These are phyloP conservation scores for Xiphophorus hellerii DNA, from an alignment of 2,113 vertebrate species.

Conservation along the genomic window DNA sequence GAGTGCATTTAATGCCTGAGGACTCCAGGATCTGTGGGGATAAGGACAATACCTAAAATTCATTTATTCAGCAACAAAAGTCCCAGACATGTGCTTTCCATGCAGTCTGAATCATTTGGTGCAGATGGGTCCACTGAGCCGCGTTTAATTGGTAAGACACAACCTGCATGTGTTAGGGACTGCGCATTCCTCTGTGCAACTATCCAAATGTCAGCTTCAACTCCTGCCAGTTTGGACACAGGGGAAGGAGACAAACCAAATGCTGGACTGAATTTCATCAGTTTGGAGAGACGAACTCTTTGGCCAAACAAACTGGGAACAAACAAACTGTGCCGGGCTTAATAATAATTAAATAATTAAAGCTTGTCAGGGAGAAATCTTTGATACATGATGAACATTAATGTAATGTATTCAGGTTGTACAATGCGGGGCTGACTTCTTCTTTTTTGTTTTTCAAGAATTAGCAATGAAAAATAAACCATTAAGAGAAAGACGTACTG, in stretches of 20 bases:
- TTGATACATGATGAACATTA: background rate
- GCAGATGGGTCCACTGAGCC: slow-evolving; percentile 60
- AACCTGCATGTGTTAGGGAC: slow-evolving; percentile 44
- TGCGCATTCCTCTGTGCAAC: slow-evolving; percentile 33
- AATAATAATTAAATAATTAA: background rate
- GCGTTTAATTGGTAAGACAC: slow-evolving; percentile 46
- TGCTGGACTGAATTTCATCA: background rate
- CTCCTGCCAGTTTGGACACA: slow-evolving; percentile 27
- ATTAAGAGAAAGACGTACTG: background rate
- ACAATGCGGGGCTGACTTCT: background rate
- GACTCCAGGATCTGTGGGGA: slow-evolving; percentile 45
- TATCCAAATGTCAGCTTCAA: slow-evolving; percentile 50
- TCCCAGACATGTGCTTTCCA: slow-evolving; percentile 39
- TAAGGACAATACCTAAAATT: slow-evolving; percentile 61
- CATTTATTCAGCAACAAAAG: slow-evolving; percentile 45
- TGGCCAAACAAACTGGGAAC: background rate
- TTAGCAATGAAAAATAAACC: background rate
- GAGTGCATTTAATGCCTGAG: slow-evolving; percentile 63
- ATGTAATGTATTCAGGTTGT: too few relatives aligned
- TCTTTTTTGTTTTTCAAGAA: too few relatives aligned
- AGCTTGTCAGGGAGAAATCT: background rate
- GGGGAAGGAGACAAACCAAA: slow-evolving; percentile 14
- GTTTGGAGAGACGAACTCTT: slow-evolving; percentile 2
- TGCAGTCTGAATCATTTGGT: slow-evolving; percentile 46
- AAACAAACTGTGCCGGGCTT: slow-evolving; percentile 9